These are phyloP conservation scores for Tanypteryx hageni DNA, from an alignment of 2,888 invertebrate species.

Conservation along the genomic window DNA sequence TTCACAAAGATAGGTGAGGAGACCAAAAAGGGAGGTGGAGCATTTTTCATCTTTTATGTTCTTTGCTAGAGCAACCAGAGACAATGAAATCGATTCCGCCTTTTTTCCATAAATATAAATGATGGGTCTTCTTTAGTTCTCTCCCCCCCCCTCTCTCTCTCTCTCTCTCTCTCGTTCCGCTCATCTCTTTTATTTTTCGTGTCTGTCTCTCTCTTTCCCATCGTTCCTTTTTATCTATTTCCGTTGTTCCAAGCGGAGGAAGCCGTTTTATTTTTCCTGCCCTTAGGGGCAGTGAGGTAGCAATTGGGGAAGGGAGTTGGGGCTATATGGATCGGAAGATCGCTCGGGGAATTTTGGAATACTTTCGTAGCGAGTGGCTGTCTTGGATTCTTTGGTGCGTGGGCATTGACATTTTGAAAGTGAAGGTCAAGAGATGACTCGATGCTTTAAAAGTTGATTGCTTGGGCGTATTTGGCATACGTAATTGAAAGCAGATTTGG, in stretches of 20 bases:
- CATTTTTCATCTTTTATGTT: conserved; percentile 38
- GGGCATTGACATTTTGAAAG: background rate
- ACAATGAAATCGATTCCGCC: conserved; percentile 61
- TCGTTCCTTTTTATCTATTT: conserved; percentile 17
- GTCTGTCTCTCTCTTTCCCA: background rate
- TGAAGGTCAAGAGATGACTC: background rate
- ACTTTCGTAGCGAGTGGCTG: background rate
- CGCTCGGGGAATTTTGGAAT: background rate
- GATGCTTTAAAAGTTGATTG: background rate
- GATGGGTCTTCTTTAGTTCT: conserved; percentile 4
- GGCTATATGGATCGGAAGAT: background rate
- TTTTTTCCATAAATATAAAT: conserved; percentile 60
- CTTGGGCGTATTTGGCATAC: background rate
- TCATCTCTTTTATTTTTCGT: background rate
- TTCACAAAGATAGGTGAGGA: conserved; percentile 56
- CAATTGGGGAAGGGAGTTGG: background rate
- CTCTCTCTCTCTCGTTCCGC: background rate
- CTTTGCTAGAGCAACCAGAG: conserved; percentile 58
- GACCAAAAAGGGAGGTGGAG: conserved; percentile 50
- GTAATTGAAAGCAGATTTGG: no score
- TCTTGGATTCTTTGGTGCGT: background rate
- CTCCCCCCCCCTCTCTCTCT: background rate
- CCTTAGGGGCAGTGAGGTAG: background rate
- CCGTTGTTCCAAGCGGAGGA: background rate
- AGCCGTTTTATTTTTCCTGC: background rate